These are phyloP conservation scores for Brevimyrus niger DNA, from an alignment of 2,113 vertebrate genomes.

Conservation along the genomic window DNA sequence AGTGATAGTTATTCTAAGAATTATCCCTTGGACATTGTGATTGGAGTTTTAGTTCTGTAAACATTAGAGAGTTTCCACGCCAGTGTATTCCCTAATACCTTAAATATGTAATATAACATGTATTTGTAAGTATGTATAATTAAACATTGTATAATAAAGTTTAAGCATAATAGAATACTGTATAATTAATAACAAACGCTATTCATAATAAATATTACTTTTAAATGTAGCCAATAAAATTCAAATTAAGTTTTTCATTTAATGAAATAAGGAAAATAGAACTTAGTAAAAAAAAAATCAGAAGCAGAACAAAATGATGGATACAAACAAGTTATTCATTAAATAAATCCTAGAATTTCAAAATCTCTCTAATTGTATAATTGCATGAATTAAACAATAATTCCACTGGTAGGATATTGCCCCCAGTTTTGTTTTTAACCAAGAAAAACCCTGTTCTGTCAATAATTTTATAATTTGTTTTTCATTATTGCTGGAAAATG, in stretches of 20 bases:
- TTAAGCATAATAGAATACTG: background rate
- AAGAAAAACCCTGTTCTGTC: background rate
- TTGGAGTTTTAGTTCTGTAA: background rate
- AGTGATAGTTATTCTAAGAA: background rate
- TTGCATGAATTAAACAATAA: background rate
- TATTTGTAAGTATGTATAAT: background rate
- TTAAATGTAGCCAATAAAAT: background rate
- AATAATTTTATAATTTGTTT: background rate
- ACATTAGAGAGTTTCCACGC: background rate
- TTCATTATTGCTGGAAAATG: background rate
- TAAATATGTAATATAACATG: background rate
- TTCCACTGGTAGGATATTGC: background rate
- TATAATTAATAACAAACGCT: background rate
- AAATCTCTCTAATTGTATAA: background rate
- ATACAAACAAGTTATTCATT: background rate
- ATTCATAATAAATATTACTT: background rate
- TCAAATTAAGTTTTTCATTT: background rate
- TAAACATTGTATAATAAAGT: background rate
- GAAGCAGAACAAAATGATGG: background rate
- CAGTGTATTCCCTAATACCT: background rate
- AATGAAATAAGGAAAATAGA: background rate
- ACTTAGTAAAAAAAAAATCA: background rate
- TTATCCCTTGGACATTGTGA: background rate
- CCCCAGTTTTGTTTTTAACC: background rate
- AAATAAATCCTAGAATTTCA: background rate